Conservation (phyloP, 1,140 invertebrate genomes). For the Apis cerana region DNA sequence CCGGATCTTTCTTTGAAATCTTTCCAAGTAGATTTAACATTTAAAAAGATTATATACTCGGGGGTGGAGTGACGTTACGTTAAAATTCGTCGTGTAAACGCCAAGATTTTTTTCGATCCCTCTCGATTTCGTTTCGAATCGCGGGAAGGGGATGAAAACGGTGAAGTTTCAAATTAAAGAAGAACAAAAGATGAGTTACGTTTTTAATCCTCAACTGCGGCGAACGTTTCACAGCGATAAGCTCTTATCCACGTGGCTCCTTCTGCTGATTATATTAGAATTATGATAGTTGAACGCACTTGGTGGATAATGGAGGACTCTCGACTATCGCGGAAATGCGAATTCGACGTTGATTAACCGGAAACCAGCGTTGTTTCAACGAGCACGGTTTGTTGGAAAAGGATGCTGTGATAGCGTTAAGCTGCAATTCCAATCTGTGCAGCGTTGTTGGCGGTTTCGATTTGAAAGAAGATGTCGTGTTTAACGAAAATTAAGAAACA, state of each 20-base stretch:
- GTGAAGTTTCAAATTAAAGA: neutral
- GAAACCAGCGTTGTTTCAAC: conserved; percentile 19
- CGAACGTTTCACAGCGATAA: neutral
- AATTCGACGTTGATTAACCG: conserved; percentile 34
- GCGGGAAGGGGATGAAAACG: no score
- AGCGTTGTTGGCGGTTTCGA: no score
- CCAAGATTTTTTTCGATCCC: neutral
- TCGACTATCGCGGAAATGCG: conserved; percentile 5
- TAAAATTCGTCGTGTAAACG: conserved; percentile 15
- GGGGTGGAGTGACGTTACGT: conserved; percentile 10
- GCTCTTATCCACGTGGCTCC: neutral
- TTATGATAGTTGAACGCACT: conserved; percentile 40
- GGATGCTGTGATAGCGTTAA: neutral
- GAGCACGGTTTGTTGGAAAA: neutral
- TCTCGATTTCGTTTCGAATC: neutral
- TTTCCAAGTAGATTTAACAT: conserved; percentile 7
- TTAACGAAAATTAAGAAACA: no score
- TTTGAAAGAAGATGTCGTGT: no score
- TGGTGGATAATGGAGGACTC: conserved; percentile 27
- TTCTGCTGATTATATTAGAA: conserved; percentile 37
- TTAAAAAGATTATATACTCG: conserved; percentile 36
- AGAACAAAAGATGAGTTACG: no score
- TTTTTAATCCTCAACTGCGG: no score
- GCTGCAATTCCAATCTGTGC: neutral
- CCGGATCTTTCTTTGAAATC: conserved; percentile 27